Base-by-base conservation (phyloP, 2,888 invertebrate species). In the Euclidia mi region DNA sequence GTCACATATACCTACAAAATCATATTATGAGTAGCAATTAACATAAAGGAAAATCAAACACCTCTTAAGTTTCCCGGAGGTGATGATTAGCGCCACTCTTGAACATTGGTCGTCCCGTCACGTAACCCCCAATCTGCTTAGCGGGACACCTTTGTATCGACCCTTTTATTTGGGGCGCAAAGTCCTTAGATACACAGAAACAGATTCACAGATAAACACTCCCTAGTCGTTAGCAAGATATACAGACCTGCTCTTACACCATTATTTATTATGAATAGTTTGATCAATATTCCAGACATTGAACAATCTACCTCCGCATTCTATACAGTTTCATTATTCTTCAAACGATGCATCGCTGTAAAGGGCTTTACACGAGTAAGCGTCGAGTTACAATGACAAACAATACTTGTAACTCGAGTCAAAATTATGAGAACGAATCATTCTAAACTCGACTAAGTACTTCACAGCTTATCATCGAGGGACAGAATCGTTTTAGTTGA, bases 101-200 rank as follows among this genome's bases (percentile, higher is more conserved):
- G 52, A 37, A 65, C 76, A 79, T 92, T 86, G 82, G 78, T 70
- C 81, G 66, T 82, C 90, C 56, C 49, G 88, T 90, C 92, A 92
- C 92, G 92, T 90, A 82, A 60, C 67, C 73, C 60, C 77, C 90
- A 91, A 92, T 90, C 92, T 92, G 90, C 91, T 92, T 91, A 92
- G 88, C 78, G 84, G 84, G 88, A 89, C 91, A 91, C 91, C 89
- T 91, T 83, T 84, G 80, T 76, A 77, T 76, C 77, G 82, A 85
- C 87, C 89, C 90, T 88, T 89, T 88, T 89, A 88, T 90, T 87
- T 85, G 86, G 85, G 81, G 80, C 84, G 75, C 84, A 81, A 85
- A 87, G 81, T 81, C 83, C 83, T 86, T 83, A 78, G 81, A 84
- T 83, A 89, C 81, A 88, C 81, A 88, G 81, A 85, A 87, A 86